Percentiles rank a stretch among this genome's conserved stretches.
phyloP scores from a whole-genome alignment of 2,888 invertebrate genomes.

The Tortricodes alternella region DNA sequence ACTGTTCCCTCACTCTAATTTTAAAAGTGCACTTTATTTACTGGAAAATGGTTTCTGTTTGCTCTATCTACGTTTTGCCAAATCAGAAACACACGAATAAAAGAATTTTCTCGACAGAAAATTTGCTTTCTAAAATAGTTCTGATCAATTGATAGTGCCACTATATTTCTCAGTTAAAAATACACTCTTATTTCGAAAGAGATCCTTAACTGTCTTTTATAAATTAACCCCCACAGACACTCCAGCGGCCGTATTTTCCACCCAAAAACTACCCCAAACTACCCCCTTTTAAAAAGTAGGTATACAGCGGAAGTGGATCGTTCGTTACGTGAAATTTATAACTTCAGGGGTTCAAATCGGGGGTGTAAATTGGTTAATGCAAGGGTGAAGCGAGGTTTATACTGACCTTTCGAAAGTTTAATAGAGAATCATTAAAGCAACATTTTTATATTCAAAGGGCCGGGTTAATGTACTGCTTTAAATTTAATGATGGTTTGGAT shows the following conservation, averaged over 20 bases:
- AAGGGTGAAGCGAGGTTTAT: constrained; percentile 44
- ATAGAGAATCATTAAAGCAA: constrained; percentile 27
- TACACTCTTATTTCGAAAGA: not conserved
- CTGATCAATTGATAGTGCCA: no score
- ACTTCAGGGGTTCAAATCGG: constrained; percentile 54
- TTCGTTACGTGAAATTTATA: constrained; percentile 71
- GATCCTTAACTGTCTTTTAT: constrained; percentile 13
- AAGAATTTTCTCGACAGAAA: no score
- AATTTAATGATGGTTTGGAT: constrained; percentile 12
- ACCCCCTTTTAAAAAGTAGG: constrained; percentile 64
- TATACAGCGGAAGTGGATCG: constrained; percentile 70
- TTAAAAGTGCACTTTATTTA: no score
- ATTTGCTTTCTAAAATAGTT: no score
- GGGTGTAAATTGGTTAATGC: constrained; percentile 68
- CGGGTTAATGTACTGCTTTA: constrained; percentile 16
- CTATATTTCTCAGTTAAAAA: not conserved
- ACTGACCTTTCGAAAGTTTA: constrained; percentile 30
- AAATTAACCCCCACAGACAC: constrained; percentile 35
- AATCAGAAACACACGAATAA: no score
- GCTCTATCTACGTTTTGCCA: no score
- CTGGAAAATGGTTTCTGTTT: no score
- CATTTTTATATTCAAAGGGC: constrained; percentile 27
- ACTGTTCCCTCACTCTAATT: no score
- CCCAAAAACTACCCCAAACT: constrained; percentile 40
- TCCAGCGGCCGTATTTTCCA: constrained; percentile 53